These are phyloP conservation scores for Bombus superbus DNA, from an alignment of 1,140 invertebrate genomes.

Conservation along the genomic window DNA sequence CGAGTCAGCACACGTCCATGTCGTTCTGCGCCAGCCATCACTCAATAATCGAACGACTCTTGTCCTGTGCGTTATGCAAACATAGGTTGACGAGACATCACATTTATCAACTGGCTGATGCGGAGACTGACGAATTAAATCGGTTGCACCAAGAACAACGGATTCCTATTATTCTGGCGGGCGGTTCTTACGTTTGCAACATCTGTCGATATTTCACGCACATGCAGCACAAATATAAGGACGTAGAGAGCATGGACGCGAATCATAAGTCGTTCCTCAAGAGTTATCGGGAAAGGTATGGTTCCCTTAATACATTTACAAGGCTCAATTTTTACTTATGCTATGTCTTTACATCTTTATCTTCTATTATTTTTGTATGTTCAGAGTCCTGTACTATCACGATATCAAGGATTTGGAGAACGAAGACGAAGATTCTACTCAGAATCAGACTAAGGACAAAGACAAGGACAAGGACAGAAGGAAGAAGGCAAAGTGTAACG, in stretches of 20 bases:
- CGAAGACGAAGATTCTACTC: conserved; percentile 82
- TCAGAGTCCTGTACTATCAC: conserved; percentile 87
- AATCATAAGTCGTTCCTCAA: conserved; percentile 85
- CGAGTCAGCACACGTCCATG: conserved; percentile 81
- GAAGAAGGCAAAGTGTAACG: conserved; percentile 80
- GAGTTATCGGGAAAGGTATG: conserved; percentile 87
- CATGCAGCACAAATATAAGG: conserved; percentile 85
- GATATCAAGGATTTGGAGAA: conserved; percentile 87
- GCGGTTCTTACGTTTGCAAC: conserved; percentile 87
- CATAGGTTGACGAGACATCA: conserved; percentile 88
- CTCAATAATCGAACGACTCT: conserved; percentile 86
- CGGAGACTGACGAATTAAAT: conserved; percentile 88
- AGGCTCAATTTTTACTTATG: background rate
- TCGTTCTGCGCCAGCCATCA: conserved; percentile 83
- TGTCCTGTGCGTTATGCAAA: conserved; percentile 90
- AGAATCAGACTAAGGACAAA: conserved; percentile 77
- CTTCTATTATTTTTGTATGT: conserved; percentile 53
- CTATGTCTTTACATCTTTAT: no score
- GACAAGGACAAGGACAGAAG: conserved; percentile 81
- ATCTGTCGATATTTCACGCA: conserved; percentile 90
- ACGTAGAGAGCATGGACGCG: conserved; percentile 80
- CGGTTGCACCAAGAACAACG: conserved; percentile 85
- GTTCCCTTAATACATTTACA: background rate
- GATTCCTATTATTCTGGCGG: conserved; percentile 86
- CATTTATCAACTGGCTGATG: conserved; percentile 84